A percentile compares a stretch with the other conserved stretches of the same genome.
Evolutionary conservation across 2,113 vertebrate genomes (phyloP).

Genomic region (Orthonyx spaldingii): DNA sequence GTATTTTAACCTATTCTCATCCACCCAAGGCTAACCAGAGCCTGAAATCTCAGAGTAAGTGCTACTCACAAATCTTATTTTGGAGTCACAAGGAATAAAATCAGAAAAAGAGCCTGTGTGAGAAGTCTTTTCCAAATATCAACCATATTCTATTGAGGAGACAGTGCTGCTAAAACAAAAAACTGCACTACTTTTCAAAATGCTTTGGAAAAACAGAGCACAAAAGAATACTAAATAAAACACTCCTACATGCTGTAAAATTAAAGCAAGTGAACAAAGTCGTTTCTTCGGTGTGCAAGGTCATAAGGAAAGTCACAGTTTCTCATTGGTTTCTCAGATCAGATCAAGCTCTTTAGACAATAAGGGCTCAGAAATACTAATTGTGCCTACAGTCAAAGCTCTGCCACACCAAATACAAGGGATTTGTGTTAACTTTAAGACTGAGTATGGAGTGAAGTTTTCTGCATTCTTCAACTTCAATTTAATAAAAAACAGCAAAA

Average conservation of each 20-base stretch:
- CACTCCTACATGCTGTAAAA: background rate
- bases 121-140: background rate
- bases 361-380: background rate
- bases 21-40: background rate
- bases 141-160: background rate
- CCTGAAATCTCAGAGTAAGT: background rate
- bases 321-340: background rate
- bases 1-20: slow-evolving; percentile 12
- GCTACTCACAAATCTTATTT: background rate
- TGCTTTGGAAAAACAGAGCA: background rate
- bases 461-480: background rate
- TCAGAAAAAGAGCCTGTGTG: background rate
- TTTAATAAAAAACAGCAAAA: background rate
- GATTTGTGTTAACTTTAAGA: background rate
- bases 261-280: background rate
- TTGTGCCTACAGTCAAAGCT: background rate
- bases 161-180: background rate
- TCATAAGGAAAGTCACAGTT: background rate
- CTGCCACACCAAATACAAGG: background rate
- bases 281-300: background rate
- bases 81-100: background rate
- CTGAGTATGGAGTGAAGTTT: background rate
- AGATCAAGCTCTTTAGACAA: background rate
- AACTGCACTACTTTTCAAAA: background rate
- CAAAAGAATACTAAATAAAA: background rate